Evolutionary conservation across 2,113 vertebrate species (phyloP).

Genomic region (Cryptotis parvus): DNA sequence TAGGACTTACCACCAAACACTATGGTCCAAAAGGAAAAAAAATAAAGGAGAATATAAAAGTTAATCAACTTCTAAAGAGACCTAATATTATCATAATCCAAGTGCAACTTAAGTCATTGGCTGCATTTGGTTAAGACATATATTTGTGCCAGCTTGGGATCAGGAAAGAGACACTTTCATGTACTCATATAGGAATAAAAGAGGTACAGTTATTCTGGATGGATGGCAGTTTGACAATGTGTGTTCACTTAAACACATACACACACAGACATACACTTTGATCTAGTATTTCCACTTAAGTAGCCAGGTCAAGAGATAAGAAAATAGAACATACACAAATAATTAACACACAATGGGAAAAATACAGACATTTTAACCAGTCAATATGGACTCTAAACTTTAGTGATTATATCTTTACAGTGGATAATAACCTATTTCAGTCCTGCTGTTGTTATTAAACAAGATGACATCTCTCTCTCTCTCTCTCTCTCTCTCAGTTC

Average conservation of each 20-base stretch:
- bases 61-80: background rate
- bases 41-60: background rate
- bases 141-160: background rate
- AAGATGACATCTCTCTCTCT: background rate
- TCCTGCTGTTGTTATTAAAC: background rate
- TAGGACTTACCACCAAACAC: no score
- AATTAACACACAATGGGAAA: background rate
- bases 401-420: background rate
- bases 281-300: background rate
- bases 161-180: background rate
- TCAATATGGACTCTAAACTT: background rate
- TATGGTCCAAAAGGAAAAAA: no score
- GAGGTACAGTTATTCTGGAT: background rate
- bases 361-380: background rate
- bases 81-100: background rate
- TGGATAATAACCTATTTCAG: background rate
- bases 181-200: background rate
- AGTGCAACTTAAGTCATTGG: background rate
- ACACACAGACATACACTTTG: background rate
- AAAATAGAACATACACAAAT: background rate
- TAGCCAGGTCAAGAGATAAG: background rate
- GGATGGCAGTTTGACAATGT: background rate
- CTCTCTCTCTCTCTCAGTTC: background rate
- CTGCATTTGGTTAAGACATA: background rate
- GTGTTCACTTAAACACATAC: background rate